phyloP scores from a whole-genome alignment of 2,113 vertebrate genomes.

The Ramphastos sulfuratus region DNA sequence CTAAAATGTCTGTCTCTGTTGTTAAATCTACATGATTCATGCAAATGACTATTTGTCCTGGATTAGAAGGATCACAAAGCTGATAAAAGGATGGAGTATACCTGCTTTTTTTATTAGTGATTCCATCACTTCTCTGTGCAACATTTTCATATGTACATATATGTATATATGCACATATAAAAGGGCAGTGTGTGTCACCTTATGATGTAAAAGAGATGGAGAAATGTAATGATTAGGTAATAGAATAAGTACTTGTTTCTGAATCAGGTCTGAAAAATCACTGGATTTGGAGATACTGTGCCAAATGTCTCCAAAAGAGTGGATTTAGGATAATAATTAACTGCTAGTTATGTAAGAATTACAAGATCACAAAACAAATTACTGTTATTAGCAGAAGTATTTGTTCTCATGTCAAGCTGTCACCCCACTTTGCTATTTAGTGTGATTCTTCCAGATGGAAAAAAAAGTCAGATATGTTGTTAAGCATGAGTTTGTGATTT shows the following conservation, averaged over 20 bases:
- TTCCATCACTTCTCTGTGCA: neutral
- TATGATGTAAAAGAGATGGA: neutral
- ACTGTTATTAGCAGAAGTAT: conserved; percentile 38
- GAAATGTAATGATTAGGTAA: neutral
- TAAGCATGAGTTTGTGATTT: neutral
- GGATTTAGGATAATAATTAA: conserved; percentile 42
- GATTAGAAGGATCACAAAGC: too few species aligned
- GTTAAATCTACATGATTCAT: neutral
- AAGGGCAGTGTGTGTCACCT: neutral
- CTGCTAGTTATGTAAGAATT: conserved; percentile 16
- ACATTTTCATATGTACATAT: neutral
- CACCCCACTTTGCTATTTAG: neutral
- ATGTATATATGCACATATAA: too few species aligned
- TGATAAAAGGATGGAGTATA: neutral
- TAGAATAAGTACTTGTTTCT: neutral
- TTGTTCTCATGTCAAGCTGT: conserved; percentile 6
- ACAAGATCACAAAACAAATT: conserved; percentile 50
- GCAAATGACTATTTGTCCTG: neutral
- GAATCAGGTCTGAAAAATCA: neutral
- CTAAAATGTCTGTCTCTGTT: neutral
- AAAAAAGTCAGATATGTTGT: neutral
- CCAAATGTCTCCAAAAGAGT: conserved; percentile 14
- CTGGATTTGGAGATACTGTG: neutral
- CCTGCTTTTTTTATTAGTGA: neutral
- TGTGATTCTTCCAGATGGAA: neutral